Evolutionary conservation across 2,888 invertebrate species (phyloP).

Genomic region (Stegophylla sp.): DNA sequence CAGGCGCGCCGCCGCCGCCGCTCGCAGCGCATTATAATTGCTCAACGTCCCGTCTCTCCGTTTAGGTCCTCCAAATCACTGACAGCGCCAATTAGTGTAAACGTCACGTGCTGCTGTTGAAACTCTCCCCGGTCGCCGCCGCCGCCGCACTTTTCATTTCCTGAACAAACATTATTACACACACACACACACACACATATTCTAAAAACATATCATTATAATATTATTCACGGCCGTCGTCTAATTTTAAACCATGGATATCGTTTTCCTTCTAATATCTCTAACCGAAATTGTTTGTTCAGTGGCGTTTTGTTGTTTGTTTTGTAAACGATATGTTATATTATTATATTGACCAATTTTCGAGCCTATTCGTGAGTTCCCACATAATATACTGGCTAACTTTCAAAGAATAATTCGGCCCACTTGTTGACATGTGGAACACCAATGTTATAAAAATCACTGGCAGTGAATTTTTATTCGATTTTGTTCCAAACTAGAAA

Average conservation of each 20-base stretch:
- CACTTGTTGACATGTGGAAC: too few relatives aligned
- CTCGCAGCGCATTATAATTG: conserved; percentile 1
- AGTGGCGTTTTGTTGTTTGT: too few relatives aligned
- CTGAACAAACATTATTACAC: conserved; percentile 30
- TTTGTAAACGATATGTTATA: too few relatives aligned
- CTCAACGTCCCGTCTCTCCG: conserved; percentile 48
- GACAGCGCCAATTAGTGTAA: conserved; percentile 60
- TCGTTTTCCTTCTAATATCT: not conserved
- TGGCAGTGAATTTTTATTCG: too few relatives aligned
- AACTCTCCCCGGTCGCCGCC: not conserved
- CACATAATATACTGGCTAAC: too few relatives aligned
- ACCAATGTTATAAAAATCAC: too few relatives aligned
- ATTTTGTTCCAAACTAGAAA: too few relatives aligned
- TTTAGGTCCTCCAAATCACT: conserved; percentile 55
- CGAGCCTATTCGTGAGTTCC: too few relatives aligned
- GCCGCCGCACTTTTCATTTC: conserved; percentile 18
- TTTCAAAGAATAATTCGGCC: too few relatives aligned
- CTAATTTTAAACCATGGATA: conserved; percentile 25
- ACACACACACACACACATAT: not conserved
- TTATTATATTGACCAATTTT: too few relatives aligned
- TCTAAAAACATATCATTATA: too few relatives aligned
- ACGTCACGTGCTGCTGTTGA: conserved; percentile 46
- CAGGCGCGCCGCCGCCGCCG: not conserved
- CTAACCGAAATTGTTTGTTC: too few relatives aligned
- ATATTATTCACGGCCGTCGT: not conserved